A percentile compares a stretch with the other conserved stretches of the same genome.
Evolutionary conservation across 2,888 invertebrate species (phyloP).

Genomic region (Hermaeophaga mercurialis): DNA sequence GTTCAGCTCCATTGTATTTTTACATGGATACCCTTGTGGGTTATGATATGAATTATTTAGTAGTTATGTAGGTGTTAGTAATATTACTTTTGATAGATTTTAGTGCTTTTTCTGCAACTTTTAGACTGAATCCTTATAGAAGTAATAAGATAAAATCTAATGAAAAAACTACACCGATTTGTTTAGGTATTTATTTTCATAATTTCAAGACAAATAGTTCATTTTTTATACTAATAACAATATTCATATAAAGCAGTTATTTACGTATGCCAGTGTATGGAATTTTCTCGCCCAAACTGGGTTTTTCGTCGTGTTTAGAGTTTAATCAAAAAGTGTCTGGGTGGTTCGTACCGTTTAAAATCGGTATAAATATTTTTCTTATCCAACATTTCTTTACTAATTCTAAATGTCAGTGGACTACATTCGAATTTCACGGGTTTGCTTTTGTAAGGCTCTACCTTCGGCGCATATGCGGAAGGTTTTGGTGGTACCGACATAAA

Average conservation of each 20-base stretch:
- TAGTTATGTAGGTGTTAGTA: background rate
- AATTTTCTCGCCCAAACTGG: no score
- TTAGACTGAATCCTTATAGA: no score
- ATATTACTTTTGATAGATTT: no score
- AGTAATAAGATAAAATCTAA: no score
- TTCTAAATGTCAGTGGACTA: slow-evolving; percentile 45
- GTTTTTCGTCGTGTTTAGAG: slow-evolving; percentile 45
- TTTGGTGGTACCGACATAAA: slow-evolving; percentile 37
- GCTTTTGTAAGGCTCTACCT: slow-evolving; percentile 38
- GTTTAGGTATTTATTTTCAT: no score
- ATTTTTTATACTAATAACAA: no score
- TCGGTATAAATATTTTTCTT: slow-evolving; percentile 51
- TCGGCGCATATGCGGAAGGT: slow-evolving; percentile 1
- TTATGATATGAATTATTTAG: background rate
- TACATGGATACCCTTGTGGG: background rate
- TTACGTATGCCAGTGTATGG: no score
- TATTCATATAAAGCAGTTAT: no score
- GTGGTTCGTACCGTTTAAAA: slow-evolving; percentile 50
- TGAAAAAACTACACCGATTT: no score
- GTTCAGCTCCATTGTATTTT: background rate
- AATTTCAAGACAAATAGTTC: no score
- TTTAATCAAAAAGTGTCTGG: slow-evolving; percentile 45
- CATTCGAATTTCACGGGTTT: slow-evolving; percentile 46
- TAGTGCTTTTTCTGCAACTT: no score
- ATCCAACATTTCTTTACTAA: slow-evolving; percentile 48